Percentiles rank a stretch among this genome's conserved stretches.
Conservation (phyloP, 2,888 invertebrate genomes). For the Trichacis sp. region DNA sequence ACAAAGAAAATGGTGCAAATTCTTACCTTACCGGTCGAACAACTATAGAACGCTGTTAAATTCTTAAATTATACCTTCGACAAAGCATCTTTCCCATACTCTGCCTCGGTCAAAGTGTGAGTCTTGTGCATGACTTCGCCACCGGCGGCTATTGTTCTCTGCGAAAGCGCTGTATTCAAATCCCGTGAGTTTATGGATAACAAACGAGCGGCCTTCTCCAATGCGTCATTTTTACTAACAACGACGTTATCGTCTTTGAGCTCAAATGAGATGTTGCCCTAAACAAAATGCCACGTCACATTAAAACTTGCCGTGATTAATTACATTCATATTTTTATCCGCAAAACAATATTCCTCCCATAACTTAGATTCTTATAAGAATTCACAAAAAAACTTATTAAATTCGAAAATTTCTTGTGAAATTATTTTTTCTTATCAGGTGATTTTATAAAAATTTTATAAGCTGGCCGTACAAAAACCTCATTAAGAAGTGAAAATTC, state of each 20-base stretch:
- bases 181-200: slow-evolving; percentile 72
- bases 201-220: slow-evolving; percentile 76
- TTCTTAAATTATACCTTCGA: slow-evolving; percentile 81
- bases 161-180: slow-evolving; percentile 82
- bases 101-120: slow-evolving; percentile 86
- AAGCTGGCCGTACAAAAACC: too few relatives aligned
- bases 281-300: slow-evolving; percentile 40
- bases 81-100: slow-evolving; percentile 90
- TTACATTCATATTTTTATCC: too few relatives aligned
- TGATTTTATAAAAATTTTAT: too few relatives aligned
- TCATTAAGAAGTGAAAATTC: too few relatives aligned
- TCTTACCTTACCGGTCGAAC: too few relatives aligned
- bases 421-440: too few relatives aligned
- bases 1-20: too few relatives aligned
- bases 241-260: slow-evolving; percentile 73
- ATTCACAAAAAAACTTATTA: too few relatives aligned
- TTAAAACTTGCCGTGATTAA: not conserved
- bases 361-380: too few relatives aligned
- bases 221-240: slow-evolving; percentile 74
- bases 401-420: too few relatives aligned
- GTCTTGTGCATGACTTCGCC: slow-evolving; percentile 93
- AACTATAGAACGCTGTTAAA: too few relatives aligned
- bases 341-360: too few relatives aligned
- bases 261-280: slow-evolving; percentile 76
- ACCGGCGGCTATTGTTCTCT: slow-evolving; percentile 91